Conservation (phyloP, 2,888 invertebrate species). For the Melolontha melolontha region DNA sequence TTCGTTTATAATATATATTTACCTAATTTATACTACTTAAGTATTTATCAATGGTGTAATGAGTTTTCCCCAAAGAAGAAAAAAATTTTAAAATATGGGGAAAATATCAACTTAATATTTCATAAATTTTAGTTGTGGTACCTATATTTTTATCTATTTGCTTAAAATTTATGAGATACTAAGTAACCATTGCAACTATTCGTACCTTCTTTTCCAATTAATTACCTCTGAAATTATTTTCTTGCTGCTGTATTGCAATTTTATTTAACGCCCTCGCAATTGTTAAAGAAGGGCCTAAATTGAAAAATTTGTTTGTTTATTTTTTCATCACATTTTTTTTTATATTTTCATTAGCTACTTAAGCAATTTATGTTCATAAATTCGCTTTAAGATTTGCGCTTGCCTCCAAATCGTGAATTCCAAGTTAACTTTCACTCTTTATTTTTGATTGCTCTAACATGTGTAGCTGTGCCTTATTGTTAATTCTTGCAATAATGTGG, state of each 20-base stretch:
- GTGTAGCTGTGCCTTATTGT: slow-evolving; percentile 60
- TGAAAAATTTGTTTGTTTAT: slow-evolving; percentile 44
- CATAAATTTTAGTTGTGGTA: not conserved
- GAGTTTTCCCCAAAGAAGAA: not conserved
- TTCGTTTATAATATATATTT: slow-evolving; percentile 51
- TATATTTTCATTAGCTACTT: slow-evolving; percentile 57
- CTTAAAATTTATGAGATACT: slow-evolving; percentile 8
- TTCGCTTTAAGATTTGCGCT: slow-evolving; percentile 61
- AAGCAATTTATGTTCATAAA: slow-evolving; percentile 64
- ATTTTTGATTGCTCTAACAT: slow-evolving; percentile 38
- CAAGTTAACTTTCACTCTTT: slow-evolving; percentile 12
- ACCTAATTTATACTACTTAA: slow-evolving; percentile 42
- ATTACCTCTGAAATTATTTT: slow-evolving; percentile 40
- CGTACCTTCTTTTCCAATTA: slow-evolving; percentile 49
- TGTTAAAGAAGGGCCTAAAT: slow-evolving; percentile 7
- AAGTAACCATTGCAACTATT: not conserved
- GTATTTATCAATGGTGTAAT: slow-evolving; percentile 16
- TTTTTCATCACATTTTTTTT: slow-evolving; percentile 29
- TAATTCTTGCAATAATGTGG: slow-evolving; percentile 55
- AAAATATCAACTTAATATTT: not conserved
- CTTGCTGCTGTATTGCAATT: slow-evolving; percentile 1
- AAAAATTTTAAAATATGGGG: not conserved
- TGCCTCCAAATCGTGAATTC: slow-evolving; percentile 3
- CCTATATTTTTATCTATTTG: not conserved
- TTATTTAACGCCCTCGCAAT: slow-evolving; percentile 2